A percentile compares a stretch with the other conserved stretches of the same genome.
These are phyloP conservation scores for Hydropsyche betteni DNA, from an alignment of 2,888 invertebrate genomes.

Conservation along the genomic window DNA sequence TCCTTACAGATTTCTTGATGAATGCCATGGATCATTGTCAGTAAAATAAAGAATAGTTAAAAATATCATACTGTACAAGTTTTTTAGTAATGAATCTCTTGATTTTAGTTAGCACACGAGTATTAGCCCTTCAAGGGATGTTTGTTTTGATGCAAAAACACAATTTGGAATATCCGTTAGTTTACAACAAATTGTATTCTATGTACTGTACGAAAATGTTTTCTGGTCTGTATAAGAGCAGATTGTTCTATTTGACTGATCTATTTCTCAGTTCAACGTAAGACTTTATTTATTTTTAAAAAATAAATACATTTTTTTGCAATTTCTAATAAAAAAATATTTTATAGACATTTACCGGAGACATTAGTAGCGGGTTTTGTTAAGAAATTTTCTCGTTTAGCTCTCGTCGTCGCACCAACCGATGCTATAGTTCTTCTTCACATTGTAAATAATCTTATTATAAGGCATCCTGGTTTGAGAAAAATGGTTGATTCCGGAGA, in stretches of 20 bases:
- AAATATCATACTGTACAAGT: neutral
- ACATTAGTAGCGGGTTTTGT: conserved; percentile 92
- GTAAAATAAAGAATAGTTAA: conserved; percentile 19
- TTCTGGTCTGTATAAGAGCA: conserved; percentile 86
- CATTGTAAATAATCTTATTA: conserved; percentile 85
- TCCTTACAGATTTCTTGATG: conserved; percentile 91
- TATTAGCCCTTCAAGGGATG: conserved; percentile 91
- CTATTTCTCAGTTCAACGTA: conserved; percentile 92
- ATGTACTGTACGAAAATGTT: conserved; percentile 93
- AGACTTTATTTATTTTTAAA: conserved; percentile 58
- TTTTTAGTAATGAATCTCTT: too few species aligned
- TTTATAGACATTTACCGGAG: conserved; percentile 85
- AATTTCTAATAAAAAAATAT: too few species aligned
- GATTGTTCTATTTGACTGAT: conserved; percentile 88
- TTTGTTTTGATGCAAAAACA: conserved; percentile 88
- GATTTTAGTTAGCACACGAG: conserved; percentile 57
- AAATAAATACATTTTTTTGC: neutral
- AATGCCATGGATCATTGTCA: conserved; percentile 84
- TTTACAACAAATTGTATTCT: conserved; percentile 93
- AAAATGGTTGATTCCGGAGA: conserved; percentile 57
- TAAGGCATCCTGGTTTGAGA: conserved; percentile 85
- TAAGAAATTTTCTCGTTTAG: conserved; percentile 85
- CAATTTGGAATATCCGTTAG: conserved; percentile 95
- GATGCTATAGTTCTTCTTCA: conserved; percentile 80
- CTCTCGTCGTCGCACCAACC: conserved; percentile 83